Evolutionary conservation across 1,140 invertebrate species (phyloP).

Genomic region (Orchesella cincta): DNA sequence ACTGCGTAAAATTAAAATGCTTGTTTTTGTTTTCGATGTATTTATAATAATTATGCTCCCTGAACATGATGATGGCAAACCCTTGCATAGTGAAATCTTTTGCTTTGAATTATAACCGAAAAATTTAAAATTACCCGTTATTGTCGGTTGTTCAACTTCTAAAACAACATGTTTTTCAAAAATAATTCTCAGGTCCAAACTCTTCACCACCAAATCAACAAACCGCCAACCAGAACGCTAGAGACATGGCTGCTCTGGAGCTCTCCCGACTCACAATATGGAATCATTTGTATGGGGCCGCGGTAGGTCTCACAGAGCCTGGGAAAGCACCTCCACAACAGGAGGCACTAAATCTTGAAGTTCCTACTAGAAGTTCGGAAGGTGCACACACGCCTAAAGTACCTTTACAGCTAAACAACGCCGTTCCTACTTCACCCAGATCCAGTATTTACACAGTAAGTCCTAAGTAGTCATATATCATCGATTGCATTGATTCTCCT

Average conservation of each 20-base stretch:
- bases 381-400: slow-evolving; percentile 50
- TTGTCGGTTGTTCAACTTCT: too few species aligned
- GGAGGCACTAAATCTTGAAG: slow-evolving; percentile 65
- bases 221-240: slow-evolving; percentile 56
- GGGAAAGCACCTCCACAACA: slow-evolving; percentile 58
- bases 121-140: too few species aligned
- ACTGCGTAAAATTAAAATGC: background rate
- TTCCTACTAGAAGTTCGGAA: slow-evolving; percentile 55
- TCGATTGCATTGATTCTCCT: background rate
- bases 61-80: too few species aligned
- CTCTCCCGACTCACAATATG: slow-evolving; percentile 75
- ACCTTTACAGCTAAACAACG: slow-evolving; percentile 35
- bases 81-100: too few species aligned
- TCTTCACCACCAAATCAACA: slow-evolving; percentile 63
- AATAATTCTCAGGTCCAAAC: slow-evolving; percentile 58
- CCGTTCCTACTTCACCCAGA: slow-evolving; percentile 41
- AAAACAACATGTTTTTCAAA: too few species aligned
- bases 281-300: slow-evolving; percentile 72
- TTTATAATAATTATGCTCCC: too few species aligned
- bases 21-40: background rate
- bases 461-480: background rate
- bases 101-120: too few species aligned
- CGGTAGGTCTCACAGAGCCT: slow-evolving; percentile 59
- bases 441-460: slow-evolving; percentile 39
- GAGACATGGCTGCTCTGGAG: slow-evolving; percentile 67